Evolutionary conservation across 1,140 invertebrate genomes (phyloP), one percentile per base, ranked within the genome.

Genomic region (Drosophila bifasciata): DNA sequence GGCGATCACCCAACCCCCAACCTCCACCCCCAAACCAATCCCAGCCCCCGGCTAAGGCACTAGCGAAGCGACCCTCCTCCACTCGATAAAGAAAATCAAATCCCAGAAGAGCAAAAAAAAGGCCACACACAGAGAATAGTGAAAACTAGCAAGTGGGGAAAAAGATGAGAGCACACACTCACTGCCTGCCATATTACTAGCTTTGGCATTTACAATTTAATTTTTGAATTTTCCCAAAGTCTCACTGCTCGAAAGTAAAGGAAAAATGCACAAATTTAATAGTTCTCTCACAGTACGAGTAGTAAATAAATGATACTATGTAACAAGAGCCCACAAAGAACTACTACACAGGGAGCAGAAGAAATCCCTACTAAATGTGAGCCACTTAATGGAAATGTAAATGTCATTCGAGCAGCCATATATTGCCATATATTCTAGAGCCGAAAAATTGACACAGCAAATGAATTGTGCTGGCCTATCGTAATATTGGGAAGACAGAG

Each of bases 291-390:
- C 15, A 51, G 17, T n/a, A n/a, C n/a, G n/a, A n/a, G n/a, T 19
- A 17, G 3, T 25, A 39, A 45, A 48, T 57, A 21, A 40, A 25
- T 36, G 36, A 19, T 44, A n/a, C n/a, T n/a, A 39, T 13, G 8
- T 19, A 51, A 44, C 39, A 23, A 23, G 44, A 52, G 46, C 40
- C 15, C 28, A 11, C 2, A 32, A 32, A 9, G 9, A 9, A 32
- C 8, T 9, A 5, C 9, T n/a, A n/a, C n/a, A n/a, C n/a, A n/a
- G 3, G 8, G 13, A 11, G 3, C 3, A 13, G n/a, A 25, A 32
- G 9, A 32, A 67, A 46, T 55, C 43, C 39, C 41, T 40, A 68
- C 41, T 40, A 68, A 68, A 68, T 68, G 64, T 40, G 43, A 43
- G 41, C 41, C 64, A 67, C 64, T 68, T 67, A 55, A 55, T 55